phyloP scores from a whole-genome alignment of 2,113 vertebrate species.

The Gasterosteus aculeatus region DNA sequence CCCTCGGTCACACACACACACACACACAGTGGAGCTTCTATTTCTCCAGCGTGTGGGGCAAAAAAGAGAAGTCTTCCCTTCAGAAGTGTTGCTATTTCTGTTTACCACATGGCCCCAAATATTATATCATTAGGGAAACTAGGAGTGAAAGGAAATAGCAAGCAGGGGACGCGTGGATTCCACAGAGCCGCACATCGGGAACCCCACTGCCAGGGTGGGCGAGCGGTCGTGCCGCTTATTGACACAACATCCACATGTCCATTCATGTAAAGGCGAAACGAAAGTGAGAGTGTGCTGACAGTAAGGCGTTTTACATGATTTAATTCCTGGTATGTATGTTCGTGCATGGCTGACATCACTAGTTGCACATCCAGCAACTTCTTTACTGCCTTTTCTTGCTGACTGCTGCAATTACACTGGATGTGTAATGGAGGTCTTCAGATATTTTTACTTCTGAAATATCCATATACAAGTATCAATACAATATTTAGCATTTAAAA shows the following conservation, averaged over 20 bases:
- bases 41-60: constrained; percentile 57
- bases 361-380: background rate
- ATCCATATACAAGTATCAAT: background rate
- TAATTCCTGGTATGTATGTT: background rate
- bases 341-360: background rate
- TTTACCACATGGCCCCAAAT: constrained; percentile 66
- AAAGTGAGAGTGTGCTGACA: background rate
- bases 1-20: constrained; percentile 40
- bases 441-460: background rate
- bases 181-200: constrained; percentile 19
- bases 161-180: constrained; percentile 34
- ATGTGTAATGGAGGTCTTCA: background rate
- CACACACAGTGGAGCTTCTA: constrained; percentile 58
- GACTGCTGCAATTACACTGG: background rate
- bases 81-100: constrained; percentile 75
- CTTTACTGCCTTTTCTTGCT: background rate
- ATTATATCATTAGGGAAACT: constrained; percentile 65
- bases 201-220: constrained; percentile 19
- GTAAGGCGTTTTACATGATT: background rate
- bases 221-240: constrained; percentile 12
- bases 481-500: background rate
- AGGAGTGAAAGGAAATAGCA: constrained; percentile 62
- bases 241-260: background rate
- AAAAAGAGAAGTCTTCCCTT: constrained; percentile 68
- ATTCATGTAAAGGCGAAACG: background rate